Evolutionary conservation across 2,888 invertebrate species (phyloP).

Genomic region (Panopea generosa): DNA sequence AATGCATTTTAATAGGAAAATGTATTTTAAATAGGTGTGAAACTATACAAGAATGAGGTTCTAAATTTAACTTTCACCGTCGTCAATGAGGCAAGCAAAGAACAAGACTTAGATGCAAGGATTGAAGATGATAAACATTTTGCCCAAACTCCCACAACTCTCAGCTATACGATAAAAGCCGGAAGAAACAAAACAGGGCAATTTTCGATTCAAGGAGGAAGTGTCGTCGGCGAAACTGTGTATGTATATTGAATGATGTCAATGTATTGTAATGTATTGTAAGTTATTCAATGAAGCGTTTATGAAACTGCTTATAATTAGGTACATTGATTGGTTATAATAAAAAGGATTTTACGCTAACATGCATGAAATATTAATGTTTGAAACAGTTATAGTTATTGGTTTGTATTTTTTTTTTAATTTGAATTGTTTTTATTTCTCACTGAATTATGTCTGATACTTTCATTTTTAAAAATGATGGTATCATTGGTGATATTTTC

Average conservation of each 20-base stretch:
- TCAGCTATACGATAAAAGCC: constrained; percentile 25
- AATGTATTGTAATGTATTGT: background rate
- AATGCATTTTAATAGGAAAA: too few species aligned
- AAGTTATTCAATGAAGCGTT: too few species aligned
- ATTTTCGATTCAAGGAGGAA: constrained; percentile 42
- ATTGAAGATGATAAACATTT: constrained; percentile 56
- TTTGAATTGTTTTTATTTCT: too few species aligned
- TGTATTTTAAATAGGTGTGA: constrained; percentile 33
- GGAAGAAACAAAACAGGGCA: constrained; percentile 33
- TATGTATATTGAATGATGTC: constrained; percentile 26
- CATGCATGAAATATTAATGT: too few species aligned
- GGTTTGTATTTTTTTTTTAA: too few species aligned
- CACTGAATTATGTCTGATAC: too few species aligned
- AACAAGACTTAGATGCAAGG: constrained; percentile 48
- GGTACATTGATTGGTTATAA: too few species aligned
- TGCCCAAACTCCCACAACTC: constrained; percentile 25
- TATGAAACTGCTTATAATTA: too few species aligned
- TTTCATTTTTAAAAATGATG: too few species aligned
- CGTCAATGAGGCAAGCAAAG: constrained; percentile 30
- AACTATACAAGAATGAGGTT: constrained; percentile 50
- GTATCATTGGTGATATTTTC: too few species aligned
- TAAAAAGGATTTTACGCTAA: too few species aligned
- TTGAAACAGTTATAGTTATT: too few species aligned
- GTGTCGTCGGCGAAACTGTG: constrained; percentile 45
- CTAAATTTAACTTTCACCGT: constrained; percentile 54